phyloP scores from a whole-genome alignment of 2,113 vertebrate species.

The Galemys pyrenaicus region DNA sequence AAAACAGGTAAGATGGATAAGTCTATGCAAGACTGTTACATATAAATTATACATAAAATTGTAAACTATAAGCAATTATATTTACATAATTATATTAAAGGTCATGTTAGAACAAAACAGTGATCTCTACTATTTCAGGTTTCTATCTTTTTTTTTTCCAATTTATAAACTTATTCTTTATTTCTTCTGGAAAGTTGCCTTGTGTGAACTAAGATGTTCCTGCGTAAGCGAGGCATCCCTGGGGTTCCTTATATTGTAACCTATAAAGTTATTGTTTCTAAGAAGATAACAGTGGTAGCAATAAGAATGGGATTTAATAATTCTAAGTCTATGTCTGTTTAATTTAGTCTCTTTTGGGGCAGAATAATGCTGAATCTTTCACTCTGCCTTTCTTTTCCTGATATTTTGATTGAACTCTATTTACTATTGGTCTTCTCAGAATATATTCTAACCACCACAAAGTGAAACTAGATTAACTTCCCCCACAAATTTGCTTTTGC shows the following conservation, averaged over 20 bases:
- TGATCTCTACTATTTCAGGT: background rate
- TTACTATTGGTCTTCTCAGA: background rate
- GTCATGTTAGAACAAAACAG: background rate
- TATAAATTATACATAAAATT: background rate
- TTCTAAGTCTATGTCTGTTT: background rate
- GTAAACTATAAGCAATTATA: background rate
- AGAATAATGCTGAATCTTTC: background rate
- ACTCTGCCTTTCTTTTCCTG: background rate
- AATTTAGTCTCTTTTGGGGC: background rate
- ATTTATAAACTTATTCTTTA: background rate
- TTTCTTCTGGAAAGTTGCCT: background rate
- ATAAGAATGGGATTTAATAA: background rate
- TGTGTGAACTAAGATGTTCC: background rate
- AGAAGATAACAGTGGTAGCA: background rate
- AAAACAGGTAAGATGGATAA: background rate
- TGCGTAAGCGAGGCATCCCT: background rate
- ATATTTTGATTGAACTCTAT: background rate
- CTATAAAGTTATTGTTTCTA: background rate
- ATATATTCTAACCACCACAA: background rate
- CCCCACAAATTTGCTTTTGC: background rate
- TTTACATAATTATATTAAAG: no score
- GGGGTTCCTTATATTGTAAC: background rate
- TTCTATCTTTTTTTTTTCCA: background rate
- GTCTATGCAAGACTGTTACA: background rate
- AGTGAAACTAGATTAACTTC: background rate